Conservation (phyloP, 92 coral and sea anemone genomes). For the Bergia puertoricense region DNA sequence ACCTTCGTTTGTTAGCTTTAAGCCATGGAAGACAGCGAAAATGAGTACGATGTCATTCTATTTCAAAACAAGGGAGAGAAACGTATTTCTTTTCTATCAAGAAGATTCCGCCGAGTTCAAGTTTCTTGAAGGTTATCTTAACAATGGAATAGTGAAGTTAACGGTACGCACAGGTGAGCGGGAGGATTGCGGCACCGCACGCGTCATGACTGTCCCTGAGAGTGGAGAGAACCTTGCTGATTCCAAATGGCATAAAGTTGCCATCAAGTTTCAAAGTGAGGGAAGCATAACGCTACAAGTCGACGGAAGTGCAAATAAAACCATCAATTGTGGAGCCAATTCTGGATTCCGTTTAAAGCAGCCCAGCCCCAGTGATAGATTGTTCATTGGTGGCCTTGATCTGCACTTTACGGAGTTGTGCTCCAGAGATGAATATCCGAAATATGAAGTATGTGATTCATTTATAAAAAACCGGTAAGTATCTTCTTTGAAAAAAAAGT, state of each 20-base stretch:
- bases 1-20: neutral
- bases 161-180: neutral
- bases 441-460: neutral
- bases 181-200: no score
- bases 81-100: conserved; percentile 30
- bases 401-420: no score
- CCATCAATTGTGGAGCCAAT: neutral
- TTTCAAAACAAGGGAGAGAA: neutral
- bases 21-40: conserved; percentile 2
- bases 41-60: conserved; percentile 5
- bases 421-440: no score
- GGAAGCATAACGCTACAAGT: neutral
- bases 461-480: neutral
- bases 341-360: neutral
- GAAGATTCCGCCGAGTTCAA: neutral
- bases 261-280: neutral
- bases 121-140: neutral
- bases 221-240: neutral
- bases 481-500: no score
- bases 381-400: conserved; percentile 34
- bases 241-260: conserved; percentile 27
- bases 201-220: neutral
- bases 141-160: neutral
- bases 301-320: neutral
- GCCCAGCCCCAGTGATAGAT: neutral